Evolutionary conservation across 2,797 vertebrate species (phyloP).

Genomic region (Pipistrellus pygmaeus): DNA sequence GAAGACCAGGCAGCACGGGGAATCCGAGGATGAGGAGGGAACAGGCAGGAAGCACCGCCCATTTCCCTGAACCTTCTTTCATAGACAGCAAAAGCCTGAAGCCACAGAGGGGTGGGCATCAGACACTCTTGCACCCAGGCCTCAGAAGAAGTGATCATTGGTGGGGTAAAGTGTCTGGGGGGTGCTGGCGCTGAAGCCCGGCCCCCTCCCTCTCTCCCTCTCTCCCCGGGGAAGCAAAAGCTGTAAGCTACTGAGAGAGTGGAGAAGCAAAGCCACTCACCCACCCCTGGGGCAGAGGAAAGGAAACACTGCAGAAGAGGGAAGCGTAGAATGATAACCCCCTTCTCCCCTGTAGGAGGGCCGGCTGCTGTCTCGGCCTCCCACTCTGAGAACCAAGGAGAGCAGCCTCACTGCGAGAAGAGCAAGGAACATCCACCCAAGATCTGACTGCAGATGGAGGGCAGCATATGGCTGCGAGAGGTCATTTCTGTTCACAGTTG

Average conservation of each 20-base stretch:
- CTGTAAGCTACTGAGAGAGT: neutral
- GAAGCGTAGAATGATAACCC: neutral
- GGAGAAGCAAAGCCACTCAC: neutral
- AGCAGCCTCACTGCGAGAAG: neutral
- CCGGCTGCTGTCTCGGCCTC: neutral
- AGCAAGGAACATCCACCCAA: neutral
- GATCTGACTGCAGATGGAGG: neutral
- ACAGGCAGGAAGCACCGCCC: neutral
- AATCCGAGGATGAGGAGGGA: neutral
- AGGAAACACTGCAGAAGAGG: neutral
- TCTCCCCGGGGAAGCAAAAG: neutral
- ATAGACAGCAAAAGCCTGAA: neutral
- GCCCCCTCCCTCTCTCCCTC: too few relatives aligned
- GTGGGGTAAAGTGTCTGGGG: neutral
- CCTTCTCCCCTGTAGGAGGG: neutral
- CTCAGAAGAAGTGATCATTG: neutral
- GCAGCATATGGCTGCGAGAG: neutral
- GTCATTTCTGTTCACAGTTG: constrained; percentile 10
- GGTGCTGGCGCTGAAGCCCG: neutral
- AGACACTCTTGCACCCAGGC: neutral
- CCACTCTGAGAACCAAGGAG: neutral
- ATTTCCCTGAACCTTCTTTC: neutral
- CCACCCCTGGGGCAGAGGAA: neutral
- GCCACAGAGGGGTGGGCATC: neutral
- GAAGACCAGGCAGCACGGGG: neutral